phyloP scores from a whole-genome alignment of 2,888 invertebrate genomes.

The Lepas anatifera region DNA sequence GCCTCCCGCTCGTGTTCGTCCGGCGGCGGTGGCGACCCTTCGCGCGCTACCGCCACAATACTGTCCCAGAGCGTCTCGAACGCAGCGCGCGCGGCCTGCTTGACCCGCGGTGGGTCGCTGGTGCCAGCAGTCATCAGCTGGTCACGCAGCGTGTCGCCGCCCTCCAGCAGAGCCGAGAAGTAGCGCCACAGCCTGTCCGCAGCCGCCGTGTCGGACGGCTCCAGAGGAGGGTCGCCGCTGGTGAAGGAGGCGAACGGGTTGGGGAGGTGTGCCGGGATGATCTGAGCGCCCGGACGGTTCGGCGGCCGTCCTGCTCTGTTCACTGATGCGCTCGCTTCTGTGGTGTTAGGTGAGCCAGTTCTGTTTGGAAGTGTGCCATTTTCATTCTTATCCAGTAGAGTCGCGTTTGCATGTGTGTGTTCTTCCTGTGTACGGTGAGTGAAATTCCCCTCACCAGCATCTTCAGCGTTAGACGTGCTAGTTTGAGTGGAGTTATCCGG shows the following conservation, averaged over 20 bases:
- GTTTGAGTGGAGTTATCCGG: too few relatives aligned
- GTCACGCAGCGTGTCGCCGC: constrained; percentile 54
- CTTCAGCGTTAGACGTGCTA: too few relatives aligned
- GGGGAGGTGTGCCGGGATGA: too few relatives aligned
- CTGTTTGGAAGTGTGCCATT: too few relatives aligned
- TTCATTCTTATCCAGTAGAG: too few relatives aligned
- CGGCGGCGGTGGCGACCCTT: not conserved
- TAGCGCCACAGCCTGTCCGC: constrained; percentile 51
- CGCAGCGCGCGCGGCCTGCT: not conserved
- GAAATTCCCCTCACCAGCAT: too few relatives aligned
- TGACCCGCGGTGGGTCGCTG: not conserved
- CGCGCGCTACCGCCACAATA: not conserved
- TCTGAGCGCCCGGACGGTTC: too few relatives aligned
- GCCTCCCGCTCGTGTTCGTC: not conserved
- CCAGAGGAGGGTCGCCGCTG: not conserved
- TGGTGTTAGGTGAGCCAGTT: too few relatives aligned
- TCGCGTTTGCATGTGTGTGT: too few relatives aligned
- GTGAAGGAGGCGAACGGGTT: not conserved
- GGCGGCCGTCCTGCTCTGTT: too few relatives aligned
- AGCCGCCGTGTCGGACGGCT: not conserved
- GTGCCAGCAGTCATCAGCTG: constrained; percentile 26
- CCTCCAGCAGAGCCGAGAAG: constrained; percentile 29
- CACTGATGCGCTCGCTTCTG: too few relatives aligned
- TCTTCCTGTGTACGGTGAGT: too few relatives aligned
- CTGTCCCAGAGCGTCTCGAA: constrained; percentile 1